phyloP scores from a whole-genome alignment of 2,888 invertebrate species.

The Lasioglossum vierecki region DNA sequence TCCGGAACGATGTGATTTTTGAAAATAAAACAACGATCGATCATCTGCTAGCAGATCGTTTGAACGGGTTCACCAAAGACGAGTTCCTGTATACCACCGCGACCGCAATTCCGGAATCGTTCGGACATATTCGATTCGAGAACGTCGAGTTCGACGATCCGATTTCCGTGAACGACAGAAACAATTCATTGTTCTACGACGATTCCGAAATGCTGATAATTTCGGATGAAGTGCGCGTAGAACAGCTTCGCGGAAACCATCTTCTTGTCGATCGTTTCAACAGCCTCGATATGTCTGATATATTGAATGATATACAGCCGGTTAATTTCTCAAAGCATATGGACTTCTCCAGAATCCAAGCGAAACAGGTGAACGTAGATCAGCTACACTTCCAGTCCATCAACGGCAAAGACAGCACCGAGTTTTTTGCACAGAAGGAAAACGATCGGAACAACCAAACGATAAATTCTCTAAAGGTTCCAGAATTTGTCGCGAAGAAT shows the following conservation, averaged over 20 bases:
- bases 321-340: constrained; percentile 38
- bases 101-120: constrained; percentile 61
- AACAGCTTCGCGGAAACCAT: constrained; percentile 58
- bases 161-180: constrained; percentile 35
- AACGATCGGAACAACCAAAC: not conserved
- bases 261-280: constrained; percentile 72
- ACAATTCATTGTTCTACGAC: constrained; percentile 49
- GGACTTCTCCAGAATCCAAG: constrained; percentile 59
- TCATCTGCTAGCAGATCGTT: constrained; percentile 62
- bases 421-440: not conserved
- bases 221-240: constrained; percentile 56
- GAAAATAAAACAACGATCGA: constrained; percentile 72
- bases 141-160: constrained; percentile 65
- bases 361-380: constrained; percentile 57
- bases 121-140: constrained; percentile 65
- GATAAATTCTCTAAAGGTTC: constrained; percentile 4
- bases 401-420: not conserved
- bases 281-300: constrained; percentile 64
- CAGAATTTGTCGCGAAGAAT: constrained; percentile 49
- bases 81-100: constrained; percentile 75
- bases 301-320: constrained; percentile 55
- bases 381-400: constrained; percentile 37
- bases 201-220: constrained; percentile 56
- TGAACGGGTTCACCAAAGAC: constrained; percentile 71
- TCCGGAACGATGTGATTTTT: constrained; percentile 64